Evolutionary conservation across 2,113 vertebrate genomes (phyloP).

Genomic region (Corythoichthys haematopterus): DNA sequence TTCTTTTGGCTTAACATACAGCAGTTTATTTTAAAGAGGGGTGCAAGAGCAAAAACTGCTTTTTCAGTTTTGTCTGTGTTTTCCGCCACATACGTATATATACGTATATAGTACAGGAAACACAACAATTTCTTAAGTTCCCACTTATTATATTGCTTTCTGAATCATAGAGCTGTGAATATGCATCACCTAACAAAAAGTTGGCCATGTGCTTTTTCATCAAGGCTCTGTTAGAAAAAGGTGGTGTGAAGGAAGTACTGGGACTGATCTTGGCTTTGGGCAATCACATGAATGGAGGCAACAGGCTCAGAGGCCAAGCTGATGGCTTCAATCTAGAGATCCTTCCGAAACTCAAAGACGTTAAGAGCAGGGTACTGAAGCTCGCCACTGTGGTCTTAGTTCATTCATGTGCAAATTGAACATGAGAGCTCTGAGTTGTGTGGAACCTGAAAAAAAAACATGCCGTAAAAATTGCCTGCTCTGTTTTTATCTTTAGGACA

Average conservation of each 20-base stretch:
- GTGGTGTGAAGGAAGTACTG: slow-evolving; percentile 81
- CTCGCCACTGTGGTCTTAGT: background rate
- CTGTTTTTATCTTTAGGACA: slow-evolving; percentile 73
- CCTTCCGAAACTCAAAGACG: slow-evolving; percentile 93
- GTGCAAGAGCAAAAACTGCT: no score
- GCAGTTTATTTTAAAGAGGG: no score
- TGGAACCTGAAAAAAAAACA: background rate
- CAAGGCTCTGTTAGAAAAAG: slow-evolving; percentile 78
- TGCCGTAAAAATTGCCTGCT: background rate
- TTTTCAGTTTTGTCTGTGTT: no score
- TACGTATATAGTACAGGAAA: no score
- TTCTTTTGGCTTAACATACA: no score
- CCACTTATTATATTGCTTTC: no score
- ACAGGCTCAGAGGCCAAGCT: slow-evolving; percentile 87
- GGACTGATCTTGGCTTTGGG: slow-evolving; percentile 91
- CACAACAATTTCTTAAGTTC: no score
- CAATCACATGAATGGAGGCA: slow-evolving; percentile 97
- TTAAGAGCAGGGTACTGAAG: slow-evolving; percentile 86
- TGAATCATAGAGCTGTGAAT: background rate
- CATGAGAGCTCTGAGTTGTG: background rate
- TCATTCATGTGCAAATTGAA: background rate
- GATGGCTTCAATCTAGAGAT: slow-evolving; percentile 95
- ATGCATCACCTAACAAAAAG: background rate
- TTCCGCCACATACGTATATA: no score
- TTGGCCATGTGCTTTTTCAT: background rate